Percentiles rank a stretch among this genome's conserved stretches.
phyloP scores from a whole-genome alignment of 2,797 vertebrate genomes.

The Falco columbarius region DNA sequence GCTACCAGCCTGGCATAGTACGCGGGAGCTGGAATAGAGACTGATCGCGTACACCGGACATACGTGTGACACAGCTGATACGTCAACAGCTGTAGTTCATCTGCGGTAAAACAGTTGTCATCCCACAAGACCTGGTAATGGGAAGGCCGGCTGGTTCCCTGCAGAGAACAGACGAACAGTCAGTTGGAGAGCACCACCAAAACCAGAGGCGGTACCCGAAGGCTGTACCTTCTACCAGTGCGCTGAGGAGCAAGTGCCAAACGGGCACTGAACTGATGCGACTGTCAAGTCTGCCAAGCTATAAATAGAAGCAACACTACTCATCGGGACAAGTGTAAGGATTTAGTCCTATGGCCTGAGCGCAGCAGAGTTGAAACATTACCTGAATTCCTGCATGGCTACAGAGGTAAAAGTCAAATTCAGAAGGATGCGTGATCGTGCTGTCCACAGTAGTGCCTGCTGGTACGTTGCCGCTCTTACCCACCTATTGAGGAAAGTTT shows the following conservation, averaged over 20 bases:
- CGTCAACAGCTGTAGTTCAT: slow-evolving; percentile 95
- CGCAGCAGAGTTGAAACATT: slow-evolving; percentile 33
- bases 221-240: not conserved
- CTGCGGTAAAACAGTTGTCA: slow-evolving; percentile 98
- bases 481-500: slow-evolving; percentile 83
- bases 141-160: slow-evolving; percentile 99
- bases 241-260: not conserved
- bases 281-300: not conserved
- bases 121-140: slow-evolving; percentile 99
- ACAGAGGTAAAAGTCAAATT: slow-evolving; percentile 99
- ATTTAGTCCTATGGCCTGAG: not conserved
- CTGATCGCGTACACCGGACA: slow-evolving; percentile 94
- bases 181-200: not conserved
- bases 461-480: slow-evolving; percentile 98
- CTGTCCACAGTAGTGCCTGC: slow-evolving; percentile 98
- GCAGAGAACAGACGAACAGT: not conserved
- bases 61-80: slow-evolving; percentile 99
- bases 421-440: slow-evolving; percentile 98
- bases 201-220: not conserved
- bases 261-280: not conserved
- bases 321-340: not conserved
- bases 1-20: slow-evolving; percentile 97
- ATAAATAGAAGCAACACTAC: not conserved
- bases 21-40: slow-evolving; percentile 97
- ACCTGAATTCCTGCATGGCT: slow-evolving; percentile 99